phyloP scores from a whole-genome alignment of 1,140 invertebrate genomes.

The Mya arenaria region DNA sequence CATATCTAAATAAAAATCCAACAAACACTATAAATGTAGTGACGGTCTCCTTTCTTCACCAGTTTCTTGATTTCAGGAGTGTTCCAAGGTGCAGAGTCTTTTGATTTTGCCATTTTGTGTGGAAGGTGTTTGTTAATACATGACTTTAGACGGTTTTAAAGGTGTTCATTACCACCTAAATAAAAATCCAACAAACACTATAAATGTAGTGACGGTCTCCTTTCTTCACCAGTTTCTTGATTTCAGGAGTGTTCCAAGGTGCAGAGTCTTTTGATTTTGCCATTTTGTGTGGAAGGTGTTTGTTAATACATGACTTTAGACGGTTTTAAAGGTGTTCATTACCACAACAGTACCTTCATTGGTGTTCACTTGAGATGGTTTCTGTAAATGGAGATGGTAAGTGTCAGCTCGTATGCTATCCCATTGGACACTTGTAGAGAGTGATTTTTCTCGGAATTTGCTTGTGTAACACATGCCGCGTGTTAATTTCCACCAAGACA shows the following conservation, averaged over 20 bases:
- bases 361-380: neutral
- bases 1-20: too few relatives aligned
- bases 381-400: neutral
- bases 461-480: neutral
- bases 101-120: neutral
- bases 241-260: constrained; percentile 10
- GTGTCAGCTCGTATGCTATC: constrained; percentile 9
- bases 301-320: neutral
- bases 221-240: constrained; percentile 12
- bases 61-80: constrained; percentile 15
- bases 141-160: too few relatives aligned
- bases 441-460: constrained; percentile 28
- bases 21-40: too few relatives aligned
- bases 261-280: neutral
- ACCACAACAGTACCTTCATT: neutral
- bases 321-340: neutral
- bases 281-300: neutral
- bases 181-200: too few relatives aligned
- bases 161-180: too few relatives aligned
- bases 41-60: neutral
- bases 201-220: too few relatives aligned
- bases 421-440: constrained; percentile 44
- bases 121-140: too few relatives aligned
- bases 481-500: constrained; percentile 32
- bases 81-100: neutral